Percentiles rank a stretch among this genome's conserved stretches.
Evolutionary conservation across 2,888 invertebrate genomes (phyloP).

Genomic region (Laspeyria flexula): DNA sequence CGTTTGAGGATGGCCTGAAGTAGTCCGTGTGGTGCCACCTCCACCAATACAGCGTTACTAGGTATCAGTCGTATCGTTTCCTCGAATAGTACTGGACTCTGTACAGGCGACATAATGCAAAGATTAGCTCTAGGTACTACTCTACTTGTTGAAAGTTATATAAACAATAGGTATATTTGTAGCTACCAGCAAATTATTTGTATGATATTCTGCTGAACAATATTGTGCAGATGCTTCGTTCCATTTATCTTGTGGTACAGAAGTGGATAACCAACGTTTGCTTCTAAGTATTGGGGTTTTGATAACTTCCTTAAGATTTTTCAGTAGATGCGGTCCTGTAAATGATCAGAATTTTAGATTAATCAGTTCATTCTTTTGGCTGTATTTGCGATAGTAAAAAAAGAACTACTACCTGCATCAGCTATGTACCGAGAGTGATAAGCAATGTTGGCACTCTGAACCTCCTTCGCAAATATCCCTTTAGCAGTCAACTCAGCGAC

Average conservation of each 20-base stretch:
- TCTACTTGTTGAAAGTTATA: too few species aligned
- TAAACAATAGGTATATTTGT: too few species aligned
- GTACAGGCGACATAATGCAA: too few species aligned
- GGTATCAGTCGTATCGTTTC: conserved; percentile 86
- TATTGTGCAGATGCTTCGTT: background rate
- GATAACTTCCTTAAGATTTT: background rate
- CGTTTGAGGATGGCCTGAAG: conserved; percentile 91
- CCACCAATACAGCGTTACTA: background rate
- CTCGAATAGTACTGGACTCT: conserved; percentile 82
- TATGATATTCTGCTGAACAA: conserved; percentile 1
- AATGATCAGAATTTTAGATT: background rate
- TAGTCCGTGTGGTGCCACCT: conserved; percentile 58
- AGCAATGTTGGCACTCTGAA: conserved; percentile 91
- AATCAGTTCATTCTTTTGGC: too few species aligned
- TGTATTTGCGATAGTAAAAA: too few species aligned
- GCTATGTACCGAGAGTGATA: conserved; percentile 93
- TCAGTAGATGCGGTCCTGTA: background rate
- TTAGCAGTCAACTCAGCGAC: conserved; percentile 12
- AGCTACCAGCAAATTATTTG: background rate
- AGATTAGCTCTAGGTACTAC: too few species aligned
- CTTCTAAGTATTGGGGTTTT: background rate
- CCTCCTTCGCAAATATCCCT: conserved; percentile 57
- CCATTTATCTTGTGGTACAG: background rate
- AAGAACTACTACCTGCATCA: conserved; percentile 81
- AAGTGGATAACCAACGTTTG: conserved; percentile 1